These are phyloP conservation scores for Drosophila punjabiensis DNA, from an alignment of 1,140 invertebrate species.

Conservation along the genomic window DNA sequence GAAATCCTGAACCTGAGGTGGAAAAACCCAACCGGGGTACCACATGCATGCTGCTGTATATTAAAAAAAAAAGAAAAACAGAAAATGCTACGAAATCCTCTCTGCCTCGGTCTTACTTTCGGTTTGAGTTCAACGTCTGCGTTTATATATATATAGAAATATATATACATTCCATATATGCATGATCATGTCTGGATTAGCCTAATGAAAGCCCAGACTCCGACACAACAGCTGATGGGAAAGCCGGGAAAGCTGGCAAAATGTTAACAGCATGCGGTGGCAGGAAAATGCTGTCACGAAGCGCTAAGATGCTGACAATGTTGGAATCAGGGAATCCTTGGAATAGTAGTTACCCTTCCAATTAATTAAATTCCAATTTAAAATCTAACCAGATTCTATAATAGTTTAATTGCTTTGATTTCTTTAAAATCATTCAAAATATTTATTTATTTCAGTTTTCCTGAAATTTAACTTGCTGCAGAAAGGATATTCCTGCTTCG, in stretches of 20 bases:
- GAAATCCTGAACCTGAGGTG: background rate
- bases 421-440: background rate
- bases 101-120: slow-evolving; percentile 5
- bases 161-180: slow-evolving; percentile 54
- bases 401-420: background rate
- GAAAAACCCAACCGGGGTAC: background rate
- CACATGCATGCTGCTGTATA: slow-evolving; percentile 41
- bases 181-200: slow-evolving; percentile 85
- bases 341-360: background rate
- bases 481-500: background rate
- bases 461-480: background rate
- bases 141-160: background rate
- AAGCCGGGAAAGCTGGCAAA: slow-evolving; percentile 19
- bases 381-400: background rate
- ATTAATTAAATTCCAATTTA: background rate
- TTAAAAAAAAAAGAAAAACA: slow-evolving; percentile 42
- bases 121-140: slow-evolving; percentile 26
- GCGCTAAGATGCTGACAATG: slow-evolving; percentile 58
- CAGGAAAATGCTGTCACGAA: slow-evolving; percentile 55
- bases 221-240: slow-evolving; percentile 53
- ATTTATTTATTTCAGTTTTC: background rate
- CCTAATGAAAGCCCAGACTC: slow-evolving; percentile 73
- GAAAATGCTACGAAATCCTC: slow-evolving; percentile 12
- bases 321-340: background rate
- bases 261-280: slow-evolving; percentile 45